Base-by-base conservation (phyloP, 2,888 invertebrate genomes). In the Bombylius discolor region DNA sequence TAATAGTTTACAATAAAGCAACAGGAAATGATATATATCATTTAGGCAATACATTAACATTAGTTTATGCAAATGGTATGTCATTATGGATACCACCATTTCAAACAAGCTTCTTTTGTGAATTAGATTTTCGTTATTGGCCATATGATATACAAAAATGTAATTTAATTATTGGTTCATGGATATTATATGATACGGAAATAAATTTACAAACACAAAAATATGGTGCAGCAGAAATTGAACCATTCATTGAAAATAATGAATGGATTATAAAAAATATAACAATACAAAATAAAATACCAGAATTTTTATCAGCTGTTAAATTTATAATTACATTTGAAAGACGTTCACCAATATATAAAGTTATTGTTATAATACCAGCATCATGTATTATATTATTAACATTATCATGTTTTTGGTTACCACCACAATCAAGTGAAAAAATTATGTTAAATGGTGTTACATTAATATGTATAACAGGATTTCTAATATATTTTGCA, bases 131-230 rank as follows among this genome's bases (percentile, higher is more conserved):
- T 54, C 72, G 76, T 33, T 73, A 77, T 61, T 90, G 89, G 89
- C 90, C 90, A 0, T 79, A 76, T 51, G 90, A 89, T 69, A 73
- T 70, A 7, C 89, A 89, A 67, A 70, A 67, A 1, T 85, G 85
- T 65, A 63, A 66, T 44, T 70, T 89, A 62, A 78, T 77, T 62
- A 79, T 89, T 57, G 87, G 86, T 1, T 87, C 89, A 2, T 84
- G 88, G 80, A 81, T 81, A 0, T 81, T 83, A 66, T 75, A 77
- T 60, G 79, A 79, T 0, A 76, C 80, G 23, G 79, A 84, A 63
- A 70, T 89, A 13, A 77, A 81, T 63, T 64, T 80, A 14, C 65
- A 63, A 53, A 60, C 54, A 46, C 62, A 61, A n/a, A 56, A 63
- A 32, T 59, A 61, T 1, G 57, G 48, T 33, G 62, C 58, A 45